Conservation (phyloP, 2,797 vertebrate species). For the Aphelocoma californica region DNA sequence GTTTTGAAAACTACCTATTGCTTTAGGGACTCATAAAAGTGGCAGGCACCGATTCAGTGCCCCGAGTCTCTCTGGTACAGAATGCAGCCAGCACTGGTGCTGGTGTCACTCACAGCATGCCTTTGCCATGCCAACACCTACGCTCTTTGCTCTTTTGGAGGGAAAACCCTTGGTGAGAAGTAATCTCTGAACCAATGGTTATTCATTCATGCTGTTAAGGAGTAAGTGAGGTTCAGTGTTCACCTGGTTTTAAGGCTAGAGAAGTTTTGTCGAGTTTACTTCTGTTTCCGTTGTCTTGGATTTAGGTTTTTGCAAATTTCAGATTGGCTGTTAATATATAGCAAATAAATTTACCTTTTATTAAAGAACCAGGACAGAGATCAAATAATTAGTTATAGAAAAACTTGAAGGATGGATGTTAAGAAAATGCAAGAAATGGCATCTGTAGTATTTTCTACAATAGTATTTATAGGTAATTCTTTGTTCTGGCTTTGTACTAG, state of each 20-base stretch:
- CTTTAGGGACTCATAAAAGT: neutral
- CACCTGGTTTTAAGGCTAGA: neutral
- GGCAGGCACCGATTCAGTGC: neutral
- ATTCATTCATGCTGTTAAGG: rapidly evolving
- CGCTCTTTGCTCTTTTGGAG: neutral
- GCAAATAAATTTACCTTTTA: neutral
- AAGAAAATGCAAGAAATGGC: neutral
- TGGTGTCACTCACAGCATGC: rapidly evolving
- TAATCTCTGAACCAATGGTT: neutral
- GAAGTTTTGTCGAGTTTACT: neutral
- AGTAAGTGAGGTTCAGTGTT: neutral
- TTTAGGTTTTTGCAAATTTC: neutral
- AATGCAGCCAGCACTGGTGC: neutral
- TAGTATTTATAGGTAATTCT: neutral
- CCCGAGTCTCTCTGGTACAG: neutral
- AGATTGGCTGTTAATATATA: neutral
- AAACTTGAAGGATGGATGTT: neutral
- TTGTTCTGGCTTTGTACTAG: neutral
- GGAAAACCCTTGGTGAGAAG: neutral
- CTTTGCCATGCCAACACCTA: neutral
- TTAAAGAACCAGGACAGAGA: neutral
- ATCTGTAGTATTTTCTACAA: neutral
- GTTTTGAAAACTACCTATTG: neutral
- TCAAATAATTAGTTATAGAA: neutral
- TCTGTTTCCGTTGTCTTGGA: neutral